Base-by-base conservation (phyloP, 1,140 invertebrate genomes). In the Pachyrhynchus sulphureomaculatus region DNA sequence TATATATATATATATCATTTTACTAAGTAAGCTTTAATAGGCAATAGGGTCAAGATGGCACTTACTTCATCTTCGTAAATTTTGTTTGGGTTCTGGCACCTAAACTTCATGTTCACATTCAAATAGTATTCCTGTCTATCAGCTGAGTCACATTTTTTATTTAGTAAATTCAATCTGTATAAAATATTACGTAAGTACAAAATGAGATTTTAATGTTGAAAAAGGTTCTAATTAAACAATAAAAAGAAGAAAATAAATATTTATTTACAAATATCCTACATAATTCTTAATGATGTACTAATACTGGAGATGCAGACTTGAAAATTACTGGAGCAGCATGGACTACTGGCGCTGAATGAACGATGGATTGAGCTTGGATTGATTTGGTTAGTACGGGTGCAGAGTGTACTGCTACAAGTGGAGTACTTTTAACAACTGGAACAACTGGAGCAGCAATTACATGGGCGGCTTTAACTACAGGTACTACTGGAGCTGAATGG, bases 311-410 rank as follows among this genome's bases (percentile, higher is more conserved):
- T 12, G 78, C 68, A 37, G n/a, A 18, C n/a, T 15, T 18, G 12
- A 29, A 9, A 29, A 29, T 10, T 6, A 29, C 26, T 29, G 26
- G 26, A 29, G 26, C 8, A 51, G 76, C 74, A 9, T 45, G 42
- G 8, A 78, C 72, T 1, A 79, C 57, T 37, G 77, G 75, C 10
- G 74, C 71, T n/a, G 79, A 58, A 37, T 76, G 75, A 12, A 72
- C 71, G 2, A 80, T 70, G 37, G 79, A 47, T 33, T 77, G 69
- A 55, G 80, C 65, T 76, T 79, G 53, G 79, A 80, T 66, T 81
- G 68, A 61, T 82, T 60, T 55, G 77, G 76, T 45, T 74, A 55
- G 13, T 0, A 55, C 52, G 2, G 52, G 52, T 1, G 52, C 56
- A 5, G 42, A 29, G n/a, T 37, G 34, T 13, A 37, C 34, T 78